Conservation (phyloP, 1,140 invertebrate genomes). For the Drosophila nebulosa region DNA sequence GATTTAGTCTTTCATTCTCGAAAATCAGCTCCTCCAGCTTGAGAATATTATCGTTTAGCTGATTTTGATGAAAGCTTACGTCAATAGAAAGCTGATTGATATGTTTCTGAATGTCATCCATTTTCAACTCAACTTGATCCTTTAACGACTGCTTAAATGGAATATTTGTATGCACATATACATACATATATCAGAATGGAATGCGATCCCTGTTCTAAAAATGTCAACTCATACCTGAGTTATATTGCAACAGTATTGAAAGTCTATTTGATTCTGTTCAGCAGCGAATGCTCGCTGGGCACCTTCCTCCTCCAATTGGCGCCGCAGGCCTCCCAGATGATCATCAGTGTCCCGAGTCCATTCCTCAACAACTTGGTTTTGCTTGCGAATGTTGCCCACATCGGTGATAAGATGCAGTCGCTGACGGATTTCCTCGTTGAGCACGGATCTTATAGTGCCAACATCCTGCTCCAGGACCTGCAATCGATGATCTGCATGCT, state of each 20-base stretch:
- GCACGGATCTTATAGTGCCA: constrained; percentile 62
- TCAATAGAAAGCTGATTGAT: constrained; percentile 66
- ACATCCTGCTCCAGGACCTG: constrained; percentile 72
- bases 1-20: constrained; percentile 58
- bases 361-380: constrained; percentile 77
- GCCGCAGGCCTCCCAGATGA: constrained; percentile 36
- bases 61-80: constrained; percentile 66
- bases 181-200: not conserved
- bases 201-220: not conserved
- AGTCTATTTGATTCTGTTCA: constrained; percentile 62
- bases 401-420: constrained; percentile 76
- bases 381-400: constrained; percentile 74
- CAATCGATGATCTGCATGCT: constrained; percentile 59
- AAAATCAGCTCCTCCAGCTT: constrained; percentile 72
- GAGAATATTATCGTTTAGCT: constrained; percentile 71
- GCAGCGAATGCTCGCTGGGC: constrained; percentile 40
- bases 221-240: constrained; percentile 46
- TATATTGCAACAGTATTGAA: constrained; percentile 61
- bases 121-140: constrained; percentile 51
- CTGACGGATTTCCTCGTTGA: constrained; percentile 79
- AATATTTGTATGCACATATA: not conserved
- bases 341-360: constrained; percentile 74
- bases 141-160: constrained; percentile 42
- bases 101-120: constrained; percentile 62
- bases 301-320: constrained; percentile 60